Base-by-base conservation (phyloP, 2,888 invertebrate species). In the Itoplectis maculator region DNA sequence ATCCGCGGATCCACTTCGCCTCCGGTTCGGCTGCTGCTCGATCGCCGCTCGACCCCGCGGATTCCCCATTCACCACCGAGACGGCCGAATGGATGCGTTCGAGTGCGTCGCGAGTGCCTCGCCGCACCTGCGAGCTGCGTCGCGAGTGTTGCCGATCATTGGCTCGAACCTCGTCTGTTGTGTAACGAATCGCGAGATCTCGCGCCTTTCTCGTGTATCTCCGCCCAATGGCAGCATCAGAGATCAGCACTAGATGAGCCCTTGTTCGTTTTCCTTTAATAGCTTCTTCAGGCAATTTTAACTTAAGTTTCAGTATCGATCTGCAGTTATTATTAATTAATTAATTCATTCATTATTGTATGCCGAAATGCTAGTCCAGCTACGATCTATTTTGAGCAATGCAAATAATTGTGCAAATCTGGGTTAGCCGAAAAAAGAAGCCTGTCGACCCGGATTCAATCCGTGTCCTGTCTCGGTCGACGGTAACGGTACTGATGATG, bases 171-270 rank as follows among this genome's bases (percentile, higher is more conserved):
- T 29, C 40, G 20, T n/a, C 42, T 37, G 73, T 79, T 79, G 73
- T 73, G 68, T 79, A 79, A 74, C 23, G 23, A 54, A 54, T 74
- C 15, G 51, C 68, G 65, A n/a, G n/a, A 75, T 80, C 69, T 80
- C 79, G 69, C 79, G 54, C 54, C 75, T 80, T 80, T 80, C 69
- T 69, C 79, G 66, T 61, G n/a, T 23, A 6, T 56, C 15, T 47
- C 20, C 37, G 42, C 18, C 42, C 54, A 42, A 54, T 40, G 69
- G 42, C 61, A n/a, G n/a, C n/a, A n/a, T n/a, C n/a, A n/a, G n/a
- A n/a, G n/a, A n/a, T n/a, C n/a, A n/a, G n/a, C n/a, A n/a, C n/a
- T n/a, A n/a, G 66, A 59, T 42, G 45, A 45, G 45, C 45, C 2
- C 72, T 29, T 45, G 72, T 11, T 35, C 15, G 29, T 72, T 40